phyloP scores from a whole-genome alignment of 1,140 invertebrate species.

The Drosophila rhopaloa region DNA sequence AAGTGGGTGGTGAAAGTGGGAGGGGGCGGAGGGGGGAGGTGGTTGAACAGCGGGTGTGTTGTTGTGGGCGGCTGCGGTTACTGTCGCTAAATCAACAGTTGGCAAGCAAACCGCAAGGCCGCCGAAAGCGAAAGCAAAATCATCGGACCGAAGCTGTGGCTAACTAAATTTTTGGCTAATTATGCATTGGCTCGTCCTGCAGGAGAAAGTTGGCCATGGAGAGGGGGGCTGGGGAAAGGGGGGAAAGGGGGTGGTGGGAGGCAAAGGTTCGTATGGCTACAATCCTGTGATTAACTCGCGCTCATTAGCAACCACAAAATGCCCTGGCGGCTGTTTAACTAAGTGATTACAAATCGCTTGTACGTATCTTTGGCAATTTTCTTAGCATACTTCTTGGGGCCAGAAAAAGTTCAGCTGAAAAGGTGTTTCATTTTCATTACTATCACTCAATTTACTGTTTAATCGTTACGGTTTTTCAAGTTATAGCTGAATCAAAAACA shows the following conservation, averaged over 20 bases:
- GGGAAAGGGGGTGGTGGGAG: neutral
- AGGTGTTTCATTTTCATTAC: neutral
- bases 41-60: neutral
- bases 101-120: conserved; percentile 62
- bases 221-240: neutral
- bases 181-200: conserved; percentile 25
- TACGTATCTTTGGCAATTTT: neutral
- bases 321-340: conserved; percentile 1
- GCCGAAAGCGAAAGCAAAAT: conserved; percentile 25
- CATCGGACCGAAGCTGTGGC: conserved; percentile 17
- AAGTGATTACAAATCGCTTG: conserved; percentile 36
- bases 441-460: neutral
- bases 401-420: neutral
- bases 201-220: neutral
- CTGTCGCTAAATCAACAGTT: conserved; percentile 77
- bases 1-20: neutral
- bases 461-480: no score
- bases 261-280: conserved; percentile 5
- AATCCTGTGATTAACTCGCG: conserved; percentile 33
- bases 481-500: no score
- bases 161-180: conserved; percentile 47
- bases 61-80: conserved; percentile 15
- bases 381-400: conserved; percentile 7
- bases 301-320: conserved; percentile 34
- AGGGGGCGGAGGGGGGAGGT: neutral